Base-by-base conservation (phyloP, 2,797 vertebrate species). In the Todus mexicanus region DNA sequence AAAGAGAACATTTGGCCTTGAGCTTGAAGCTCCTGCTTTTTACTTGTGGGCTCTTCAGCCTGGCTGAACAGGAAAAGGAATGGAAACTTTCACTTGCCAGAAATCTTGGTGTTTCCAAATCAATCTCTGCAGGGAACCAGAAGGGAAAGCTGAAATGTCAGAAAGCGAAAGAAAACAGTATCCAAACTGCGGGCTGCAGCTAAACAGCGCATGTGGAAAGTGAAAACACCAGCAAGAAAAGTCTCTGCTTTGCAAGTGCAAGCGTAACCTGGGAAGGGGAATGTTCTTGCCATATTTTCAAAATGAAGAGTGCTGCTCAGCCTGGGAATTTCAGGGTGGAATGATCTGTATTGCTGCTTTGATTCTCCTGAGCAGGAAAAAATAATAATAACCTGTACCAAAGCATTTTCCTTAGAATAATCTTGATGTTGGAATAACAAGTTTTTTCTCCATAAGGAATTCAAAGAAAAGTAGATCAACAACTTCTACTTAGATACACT, bases 361-460 rank as follows among this genome's bases (percentile, higher is more conserved):
- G 40, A 66, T 73, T 82, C 18, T 84, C 18, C 31, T 68, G 56
- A 64, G 76, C 43, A 68, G 77, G 53, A 87, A 80, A 81, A 57
- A 35, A 51, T 15, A 29, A 29, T 72, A 63, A 86, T 88, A 56
- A 25, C 3, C 19, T 47, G 13, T 47, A 72, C 27, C 23, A 20
- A 94, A 95, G 31, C 70, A n/a, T 84, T 93, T 92, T 87, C 27
- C 35, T 77, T 60, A 57, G 27, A 89, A 89, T 40, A 47, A 54
- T 53, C 47, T 81, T 51, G 27, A 50, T 71, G 48, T 18, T 80
- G 42, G 29, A 83, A 79, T 37, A 77, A 75, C 11, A 8, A 35
- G 29, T 16, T 89, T 92, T 91, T 85, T 77, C 66, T 72, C 76
- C 33, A 4, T 45, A 47, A 76, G 53, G 90, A 70, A 14, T 65